Conservation (phyloP, 2,113 vertebrate species). For the Stegastes partitus region DNA sequence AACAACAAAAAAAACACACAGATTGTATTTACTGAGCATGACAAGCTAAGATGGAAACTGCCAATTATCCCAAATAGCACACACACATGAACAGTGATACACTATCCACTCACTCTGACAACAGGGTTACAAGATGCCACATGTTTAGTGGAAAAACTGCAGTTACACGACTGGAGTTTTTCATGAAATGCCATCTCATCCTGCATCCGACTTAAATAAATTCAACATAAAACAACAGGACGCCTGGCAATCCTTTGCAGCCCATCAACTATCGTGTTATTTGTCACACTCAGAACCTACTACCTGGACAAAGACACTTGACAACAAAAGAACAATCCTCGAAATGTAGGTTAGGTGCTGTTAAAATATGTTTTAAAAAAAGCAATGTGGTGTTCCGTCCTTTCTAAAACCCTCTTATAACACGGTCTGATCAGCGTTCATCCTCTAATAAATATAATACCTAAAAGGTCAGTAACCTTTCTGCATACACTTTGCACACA, state of each 20-base stretch:
- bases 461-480: constrained; percentile 58
- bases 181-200: constrained; percentile 24
- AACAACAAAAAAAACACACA: constrained; percentile 4
- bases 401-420: constrained; percentile 16
- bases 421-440: constrained; percentile 44
- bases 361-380: constrained; percentile 45
- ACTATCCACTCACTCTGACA: constrained; percentile 40
- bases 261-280: constrained; percentile 12
- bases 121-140: constrained; percentile 18
- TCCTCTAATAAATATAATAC: constrained; percentile 79
- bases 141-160: constrained; percentile 22
- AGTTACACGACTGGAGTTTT: constrained; percentile 10
- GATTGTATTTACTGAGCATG: constrained; percentile 45
- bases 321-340: constrained; percentile 49
- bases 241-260: constrained; percentile 13
- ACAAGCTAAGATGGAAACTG: constrained; percentile 20
- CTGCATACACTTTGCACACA: constrained; percentile 58
- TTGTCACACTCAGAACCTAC: constrained; percentile 12
- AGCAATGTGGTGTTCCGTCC: constrained; percentile 22
- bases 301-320: constrained; percentile 8
- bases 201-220: constrained; percentile 61
- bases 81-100: constrained; percentile 53
- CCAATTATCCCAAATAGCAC: constrained; percentile 17
- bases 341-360: constrained; percentile 36
- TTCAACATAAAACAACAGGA: constrained; percentile 51